Base-by-base conservation (phyloP, 2,797 vertebrate species). In the Distichodus sexfasciatus region DNA sequence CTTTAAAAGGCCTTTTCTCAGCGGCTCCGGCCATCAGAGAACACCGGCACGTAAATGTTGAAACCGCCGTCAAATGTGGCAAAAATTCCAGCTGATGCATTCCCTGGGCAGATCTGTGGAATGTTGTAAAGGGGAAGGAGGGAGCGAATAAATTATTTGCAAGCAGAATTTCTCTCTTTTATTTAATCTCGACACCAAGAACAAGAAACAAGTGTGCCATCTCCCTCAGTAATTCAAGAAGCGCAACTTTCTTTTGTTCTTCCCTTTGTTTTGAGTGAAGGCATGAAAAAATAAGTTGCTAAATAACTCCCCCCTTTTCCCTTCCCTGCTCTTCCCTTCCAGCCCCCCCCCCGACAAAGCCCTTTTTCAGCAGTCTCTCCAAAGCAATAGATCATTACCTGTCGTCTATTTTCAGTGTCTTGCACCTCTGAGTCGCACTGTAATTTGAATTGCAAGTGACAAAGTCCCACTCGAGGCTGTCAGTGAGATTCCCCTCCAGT, bases 161-260 rank as follows among this genome's bases (percentile, higher is more conserved):
- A 83, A 83, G 84, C 86, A 87, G 87, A 88, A 86, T 82, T 24
- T 65, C 7, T 36, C 36, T 50, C 10, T 67, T 57, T 8, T 44
- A 50, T 84, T 87, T 85, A 88, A 83, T 87, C 86, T 83, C 75
- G 80, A 85, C 84, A 74, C 80, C 58, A 83, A 71, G 82, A 76
- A 35, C 73, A 77, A 31, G 82, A 87, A 87, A 87, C 85, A 91
- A 90, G 85, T 89, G 81, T 90, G 87, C 85, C 89, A 90, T 88
- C 86, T 91, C 89, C 89, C 89, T 82, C 78, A 88, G 85, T 88
- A 88, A 89, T 88, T 85, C 86, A 79, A 86, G 79, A n/a, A 86
- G 86, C n/a, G 77, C 84, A 81, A 83, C 81, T 86, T 87, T 80
- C 85, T 85, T 88, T 91, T 90, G 85, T 90, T 90, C 81, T 86